Base-by-base conservation (phyloP, 2,797 vertebrate genomes). In the Oreonectes daqikongensis region DNA sequence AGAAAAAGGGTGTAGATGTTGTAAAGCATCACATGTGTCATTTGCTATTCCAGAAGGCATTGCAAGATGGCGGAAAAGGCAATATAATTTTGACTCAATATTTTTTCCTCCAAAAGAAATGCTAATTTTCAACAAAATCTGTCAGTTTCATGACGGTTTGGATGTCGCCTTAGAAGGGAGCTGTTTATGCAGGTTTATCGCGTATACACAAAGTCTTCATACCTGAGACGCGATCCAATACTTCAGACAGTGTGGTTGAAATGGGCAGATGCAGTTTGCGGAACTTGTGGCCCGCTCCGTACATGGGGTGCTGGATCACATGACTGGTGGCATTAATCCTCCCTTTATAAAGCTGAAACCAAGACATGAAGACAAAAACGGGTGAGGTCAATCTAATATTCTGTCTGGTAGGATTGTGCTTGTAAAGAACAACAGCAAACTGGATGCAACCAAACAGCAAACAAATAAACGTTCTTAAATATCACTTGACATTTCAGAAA, bases 281-380 rank as follows among this genome's bases (percentile, higher is more conserved):
- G 84, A 97, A 99, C 83, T 97, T 99, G 91, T 99, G 98, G 26
- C 98, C 98, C 24, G 98, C 97, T 86, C 98, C 97, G 9, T 98
- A 99, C 96, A 97, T 98, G 73, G 98, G 97, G 90, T 99, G 98
- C 82, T 99, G 98, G 88, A 99, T 99, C 87, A 99, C 94, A 35
- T 99, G 98, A 88, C 98, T 99, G 72, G 97, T 99, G 77, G 98
- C 98, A 86, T 99, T 99, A 87, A 99, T 99, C 88, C 98, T 95
- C 79, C 98, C 98, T 91, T 99, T 99, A 86, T 99, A 99, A 2
- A 99, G 86, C 98, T 99, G 86, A 67, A 17, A 8, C 1, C 35
- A 8, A 63, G 30, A 64, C 24, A 28, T 18, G 24, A 46, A 18
- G 0, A 8, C 5, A 77, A 4, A 0, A n/a, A 10, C 7, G 61